These are phyloP conservation scores for Synergus laeviventris DNA, from an alignment of 2,888 invertebrate species.

Conservation along the genomic window DNA sequence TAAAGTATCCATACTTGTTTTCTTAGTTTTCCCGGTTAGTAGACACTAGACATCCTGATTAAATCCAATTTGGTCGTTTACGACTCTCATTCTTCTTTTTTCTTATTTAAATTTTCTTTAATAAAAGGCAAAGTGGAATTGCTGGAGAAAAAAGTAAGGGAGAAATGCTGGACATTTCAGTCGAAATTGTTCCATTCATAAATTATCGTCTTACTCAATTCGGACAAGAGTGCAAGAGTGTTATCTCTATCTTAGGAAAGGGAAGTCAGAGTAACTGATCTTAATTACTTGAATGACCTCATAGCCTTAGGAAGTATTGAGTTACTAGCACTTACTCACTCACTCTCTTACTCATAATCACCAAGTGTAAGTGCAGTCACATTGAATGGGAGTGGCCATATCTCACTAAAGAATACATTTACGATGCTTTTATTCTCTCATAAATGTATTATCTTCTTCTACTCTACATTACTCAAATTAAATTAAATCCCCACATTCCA, in stretches of 20 bases:
- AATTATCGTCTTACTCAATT: constrained; percentile 43
- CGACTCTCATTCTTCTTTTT: not conserved
- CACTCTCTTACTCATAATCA: not conserved
- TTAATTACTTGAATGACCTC: constrained; percentile 75
- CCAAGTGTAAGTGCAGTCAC: constrained; percentile 9
- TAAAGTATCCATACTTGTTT: too few species aligned
- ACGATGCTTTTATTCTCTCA: not conserved
- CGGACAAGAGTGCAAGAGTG: constrained; percentile 21
- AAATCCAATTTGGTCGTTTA: not conserved
- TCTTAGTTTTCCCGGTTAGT: too few species aligned
- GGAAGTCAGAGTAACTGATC: constrained; percentile 70
- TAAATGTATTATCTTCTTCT: not conserved
- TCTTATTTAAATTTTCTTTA: not conserved
- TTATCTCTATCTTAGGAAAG: constrained; percentile 42
- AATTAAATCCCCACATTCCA: not conserved
- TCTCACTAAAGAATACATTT: not conserved
- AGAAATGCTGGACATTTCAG: constrained; percentile 23
- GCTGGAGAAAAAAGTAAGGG: constrained; percentile 23
- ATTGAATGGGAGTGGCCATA: constrained; percentile 29
- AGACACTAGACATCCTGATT: not conserved
- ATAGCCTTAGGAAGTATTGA: constrained; percentile 70
- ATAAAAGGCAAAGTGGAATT: not conserved
- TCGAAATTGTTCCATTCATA: constrained; percentile 18
- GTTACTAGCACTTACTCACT: constrained; percentile 58
- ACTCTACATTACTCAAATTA: not conserved